Percentiles rank a stretch among this genome's conserved stretches.
Evolutionary conservation across 2,888 invertebrate species (phyloP).

Genomic region (Calephelis perditalis): DNA sequence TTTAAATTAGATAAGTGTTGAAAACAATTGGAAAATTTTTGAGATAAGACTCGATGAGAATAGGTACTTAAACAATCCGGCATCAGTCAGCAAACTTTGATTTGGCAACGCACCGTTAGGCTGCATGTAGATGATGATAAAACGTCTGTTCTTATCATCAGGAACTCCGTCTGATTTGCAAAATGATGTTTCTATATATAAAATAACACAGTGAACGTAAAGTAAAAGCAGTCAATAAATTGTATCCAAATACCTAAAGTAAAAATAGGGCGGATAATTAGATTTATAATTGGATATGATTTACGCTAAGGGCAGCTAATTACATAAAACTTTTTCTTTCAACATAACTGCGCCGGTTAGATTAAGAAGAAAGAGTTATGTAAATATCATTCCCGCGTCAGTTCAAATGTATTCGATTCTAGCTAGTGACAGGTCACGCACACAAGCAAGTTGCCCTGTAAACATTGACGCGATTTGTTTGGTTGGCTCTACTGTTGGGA

Average conservation of each 20-base stretch:
- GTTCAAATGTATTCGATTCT: conserved; percentile 21
- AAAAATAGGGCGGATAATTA: background rate
- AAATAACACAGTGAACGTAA: no score
- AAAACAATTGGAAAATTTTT: no score
- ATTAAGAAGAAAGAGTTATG: conserved; percentile 10
- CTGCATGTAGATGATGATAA: no score
- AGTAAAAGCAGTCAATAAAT: no score
- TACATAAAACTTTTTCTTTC: conserved; percentile 11
- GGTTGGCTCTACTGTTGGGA: conserved; percentile 47
- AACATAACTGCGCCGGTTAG: conserved; percentile 3
- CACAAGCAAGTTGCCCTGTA: conserved; percentile 40
- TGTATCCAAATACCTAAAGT: background rate
- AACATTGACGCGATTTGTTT: conserved; percentile 44
- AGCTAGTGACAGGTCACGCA: conserved; percentile 33
- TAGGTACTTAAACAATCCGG: no score
- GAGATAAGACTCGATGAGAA: no score
- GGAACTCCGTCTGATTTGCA: no score
- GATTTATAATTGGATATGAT: background rate
- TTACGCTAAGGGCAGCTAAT: background rate
- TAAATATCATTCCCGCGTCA: conserved; percentile 23
- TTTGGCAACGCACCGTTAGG: no score
- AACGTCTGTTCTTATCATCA: no score
- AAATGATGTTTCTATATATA: no score
- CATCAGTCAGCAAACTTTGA: no score
- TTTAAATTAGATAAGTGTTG: no score